Conservation (phyloP, 2,797 vertebrate genomes). For the Anguilla anguilla region DNA sequence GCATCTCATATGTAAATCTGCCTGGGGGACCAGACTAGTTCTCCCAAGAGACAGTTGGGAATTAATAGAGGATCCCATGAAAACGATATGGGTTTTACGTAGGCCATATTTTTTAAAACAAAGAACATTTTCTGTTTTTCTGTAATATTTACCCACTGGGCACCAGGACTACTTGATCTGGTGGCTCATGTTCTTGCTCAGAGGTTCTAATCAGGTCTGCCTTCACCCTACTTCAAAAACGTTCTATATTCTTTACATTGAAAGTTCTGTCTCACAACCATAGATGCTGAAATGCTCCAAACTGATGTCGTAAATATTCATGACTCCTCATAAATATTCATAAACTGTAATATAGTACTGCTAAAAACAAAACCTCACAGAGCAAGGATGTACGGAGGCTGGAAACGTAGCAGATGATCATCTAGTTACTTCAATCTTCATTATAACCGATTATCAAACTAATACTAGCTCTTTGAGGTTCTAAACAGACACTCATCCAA, state of each 20-base stretch:
- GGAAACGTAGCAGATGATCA: background rate
- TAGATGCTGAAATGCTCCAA: background rate
- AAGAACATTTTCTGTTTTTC: background rate
- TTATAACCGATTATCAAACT: background rate
- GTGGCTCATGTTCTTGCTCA: background rate
- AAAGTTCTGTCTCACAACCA: background rate
- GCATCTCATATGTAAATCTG: background rate
- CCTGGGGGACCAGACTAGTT: background rate
- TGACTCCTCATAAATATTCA: background rate
- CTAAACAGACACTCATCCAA: background rate
- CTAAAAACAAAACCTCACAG: background rate
- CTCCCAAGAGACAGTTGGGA: background rate
- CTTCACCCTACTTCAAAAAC: background rate
- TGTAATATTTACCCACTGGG: background rate
- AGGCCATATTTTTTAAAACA: background rate
- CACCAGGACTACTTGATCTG: background rate
- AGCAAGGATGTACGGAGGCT: background rate
- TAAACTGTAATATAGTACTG: background rate
- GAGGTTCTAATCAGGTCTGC: background rate
- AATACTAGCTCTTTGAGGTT: background rate
- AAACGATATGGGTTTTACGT: background rate
- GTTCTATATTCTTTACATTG: background rate
- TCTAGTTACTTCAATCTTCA: background rate
- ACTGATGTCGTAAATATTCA: background rate
- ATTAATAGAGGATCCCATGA: background rate